These are phyloP conservation scores for Pipra filicauda DNA, from an alignment of 2,113 vertebrate species.

Conservation along the genomic window DNA sequence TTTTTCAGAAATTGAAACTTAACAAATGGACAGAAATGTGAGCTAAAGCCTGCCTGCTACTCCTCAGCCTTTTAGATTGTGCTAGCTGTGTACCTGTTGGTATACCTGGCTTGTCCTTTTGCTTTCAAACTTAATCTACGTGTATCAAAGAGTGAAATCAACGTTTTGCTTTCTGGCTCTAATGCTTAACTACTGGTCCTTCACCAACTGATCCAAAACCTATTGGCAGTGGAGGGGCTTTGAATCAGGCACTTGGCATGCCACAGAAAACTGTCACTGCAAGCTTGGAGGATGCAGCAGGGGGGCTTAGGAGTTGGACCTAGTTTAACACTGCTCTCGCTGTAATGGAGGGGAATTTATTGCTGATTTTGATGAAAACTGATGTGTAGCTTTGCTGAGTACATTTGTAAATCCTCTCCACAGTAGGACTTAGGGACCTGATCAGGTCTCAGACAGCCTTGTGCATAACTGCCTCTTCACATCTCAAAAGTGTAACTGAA, in stretches of 20 bases:
- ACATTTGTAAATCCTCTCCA: not conserved
- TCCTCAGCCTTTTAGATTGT: not conserved
- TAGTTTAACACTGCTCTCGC: not conserved
- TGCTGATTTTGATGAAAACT: not conserved
- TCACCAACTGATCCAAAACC: not conserved
- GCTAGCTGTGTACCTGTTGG: not conserved
- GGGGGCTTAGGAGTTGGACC: not conserved
- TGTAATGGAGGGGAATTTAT: not conserved
- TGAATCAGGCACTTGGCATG: not conserved
- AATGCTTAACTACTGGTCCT: rapidly evolving
- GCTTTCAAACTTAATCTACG: not conserved
- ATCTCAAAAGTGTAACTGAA: constrained; percentile 31
- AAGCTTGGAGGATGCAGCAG: not conserved
- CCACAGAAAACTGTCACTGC: not conserved
- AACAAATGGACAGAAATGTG: not conserved
- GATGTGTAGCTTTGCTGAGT: not conserved
- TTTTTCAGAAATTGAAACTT: not conserved
- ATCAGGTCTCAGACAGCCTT: not conserved
- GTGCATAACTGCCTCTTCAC: constrained; percentile 7
- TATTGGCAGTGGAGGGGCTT: not conserved
- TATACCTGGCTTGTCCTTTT: not conserved
- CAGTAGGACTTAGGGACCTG: rapidly evolving
- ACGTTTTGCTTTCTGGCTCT: not conserved
- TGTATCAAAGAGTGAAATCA: not conserved
- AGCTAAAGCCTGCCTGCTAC: not conserved